Conservation (phyloP, 2,797 vertebrate genomes). For the Acanthopagrus latus region DNA sequence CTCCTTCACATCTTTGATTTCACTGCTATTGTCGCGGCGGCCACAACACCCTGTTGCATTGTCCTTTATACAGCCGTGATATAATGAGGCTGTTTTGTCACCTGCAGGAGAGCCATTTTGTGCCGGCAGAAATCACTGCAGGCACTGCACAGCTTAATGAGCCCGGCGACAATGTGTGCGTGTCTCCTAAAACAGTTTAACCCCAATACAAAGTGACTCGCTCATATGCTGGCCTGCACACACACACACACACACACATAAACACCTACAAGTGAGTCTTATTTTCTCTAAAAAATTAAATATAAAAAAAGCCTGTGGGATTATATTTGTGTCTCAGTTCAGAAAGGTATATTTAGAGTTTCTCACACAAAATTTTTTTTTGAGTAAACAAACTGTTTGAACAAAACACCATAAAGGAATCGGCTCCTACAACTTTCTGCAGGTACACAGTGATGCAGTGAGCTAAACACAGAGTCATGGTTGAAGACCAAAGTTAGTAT, state of each 20-base stretch:
- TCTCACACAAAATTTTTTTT: neutral
- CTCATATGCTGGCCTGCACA: conserved; percentile 12
- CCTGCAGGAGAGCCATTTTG: conserved; percentile 53
- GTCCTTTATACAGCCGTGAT: conserved; percentile 57
- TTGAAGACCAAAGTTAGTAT: neutral
- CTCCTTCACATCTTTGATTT: conserved; percentile 77
- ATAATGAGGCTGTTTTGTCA: conserved; percentile 71
- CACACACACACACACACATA: neutral
- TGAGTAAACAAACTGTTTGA: neutral
- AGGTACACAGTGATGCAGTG: neutral
- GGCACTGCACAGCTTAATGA: conserved; percentile 54
- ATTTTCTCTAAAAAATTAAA: neutral
- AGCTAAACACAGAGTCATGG: neutral
- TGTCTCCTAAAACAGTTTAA: conserved; percentile 72
- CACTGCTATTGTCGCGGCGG: conserved; percentile 70
- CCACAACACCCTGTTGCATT: conserved; percentile 71
- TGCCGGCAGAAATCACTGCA: conserved; percentile 61
- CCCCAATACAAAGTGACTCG: conserved; percentile 25
- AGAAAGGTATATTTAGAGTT: neutral
- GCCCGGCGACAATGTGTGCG: conserved; percentile 52
- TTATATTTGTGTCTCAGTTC: neutral
- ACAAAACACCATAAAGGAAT: conserved; percentile 3
- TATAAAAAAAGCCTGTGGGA: neutral
- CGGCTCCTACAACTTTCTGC: neutral
- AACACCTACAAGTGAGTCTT: neutral